These are phyloP conservation scores for Litoditis marina DNA, from an alignment of 2,888 invertebrate genomes.

Conservation along the genomic window DNA sequence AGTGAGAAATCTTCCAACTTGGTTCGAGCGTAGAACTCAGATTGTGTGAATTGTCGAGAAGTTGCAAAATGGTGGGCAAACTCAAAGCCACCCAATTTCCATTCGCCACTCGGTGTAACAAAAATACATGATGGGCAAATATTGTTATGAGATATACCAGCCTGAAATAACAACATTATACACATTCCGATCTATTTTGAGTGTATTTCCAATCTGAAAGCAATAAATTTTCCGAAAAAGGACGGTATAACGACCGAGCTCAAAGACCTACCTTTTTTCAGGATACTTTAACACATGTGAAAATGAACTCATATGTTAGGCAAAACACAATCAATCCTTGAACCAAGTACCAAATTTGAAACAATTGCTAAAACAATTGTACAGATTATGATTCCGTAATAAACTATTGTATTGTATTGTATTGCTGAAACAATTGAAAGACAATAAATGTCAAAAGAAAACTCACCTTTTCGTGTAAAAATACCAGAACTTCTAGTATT, in stretches of 20 bases:
- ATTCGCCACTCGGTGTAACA: constrained; percentile 16
- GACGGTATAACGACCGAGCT: too few species aligned
- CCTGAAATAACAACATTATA: constrained; percentile 9
- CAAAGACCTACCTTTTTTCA: too few species aligned
- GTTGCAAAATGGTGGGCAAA: constrained; percentile 8
- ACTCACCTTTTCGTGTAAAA: constrained; percentile 14
- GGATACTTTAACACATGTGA: too few species aligned
- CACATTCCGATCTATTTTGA: too few species aligned
- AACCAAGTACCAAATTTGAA: too few species aligned
- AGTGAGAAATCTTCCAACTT: not conserved
- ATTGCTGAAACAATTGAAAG: not conserved
- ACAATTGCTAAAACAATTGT: not conserved
- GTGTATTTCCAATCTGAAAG: too few species aligned
- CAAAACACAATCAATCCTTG: too few species aligned
- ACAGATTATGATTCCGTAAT: not conserved
- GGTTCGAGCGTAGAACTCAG: constrained; percentile 3
- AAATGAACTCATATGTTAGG: too few species aligned
- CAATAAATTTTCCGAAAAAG: too few species aligned
- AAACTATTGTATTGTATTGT: not conserved
- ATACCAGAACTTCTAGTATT: constrained; percentile 10
- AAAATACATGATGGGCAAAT: constrained; percentile 15
- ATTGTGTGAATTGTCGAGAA: not conserved
- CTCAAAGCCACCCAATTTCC: constrained; percentile 17
- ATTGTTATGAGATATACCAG: constrained; percentile 19
- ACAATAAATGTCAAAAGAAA: not conserved